Evolutionary conservation across 2,113 vertebrate species (phyloP).

Genomic region (Mustelus asterias): DNA sequence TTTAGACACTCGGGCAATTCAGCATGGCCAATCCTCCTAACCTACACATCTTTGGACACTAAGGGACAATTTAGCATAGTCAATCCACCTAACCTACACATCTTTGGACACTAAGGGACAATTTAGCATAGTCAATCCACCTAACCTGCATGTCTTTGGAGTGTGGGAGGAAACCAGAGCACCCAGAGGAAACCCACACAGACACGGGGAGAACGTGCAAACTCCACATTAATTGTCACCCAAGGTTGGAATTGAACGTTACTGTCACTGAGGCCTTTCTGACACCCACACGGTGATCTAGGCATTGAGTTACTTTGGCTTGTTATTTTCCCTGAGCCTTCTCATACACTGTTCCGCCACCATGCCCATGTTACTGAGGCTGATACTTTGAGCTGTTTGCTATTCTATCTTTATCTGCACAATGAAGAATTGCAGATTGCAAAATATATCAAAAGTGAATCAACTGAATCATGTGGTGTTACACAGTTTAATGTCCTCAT

Average conservation of each 20-base stretch:
- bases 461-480: not conserved
- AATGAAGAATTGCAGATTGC: conserved; percentile 13
- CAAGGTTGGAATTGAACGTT: not conserved
- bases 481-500: not conserved
- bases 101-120: no score
- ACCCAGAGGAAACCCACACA: no score
- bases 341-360: not conserved
- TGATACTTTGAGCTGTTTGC: not conserved
- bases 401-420: not conserved
- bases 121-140: no score
- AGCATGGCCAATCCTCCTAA: no score
- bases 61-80: no score
- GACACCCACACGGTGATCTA: not conserved
- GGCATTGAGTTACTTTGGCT: not conserved
- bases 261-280: not conserved
- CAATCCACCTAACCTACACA: no score
- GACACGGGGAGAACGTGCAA: no score
- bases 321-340: not conserved
- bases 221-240: no score
- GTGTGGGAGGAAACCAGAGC: no score
- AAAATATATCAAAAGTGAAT: conserved; percentile 23
- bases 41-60: no score
- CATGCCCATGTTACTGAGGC: not conserved
- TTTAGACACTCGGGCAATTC: no score
- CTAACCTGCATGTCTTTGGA: no score